These are phyloP conservation scores for Hemicrepidius hirtus DNA, from an alignment of 2,888 invertebrate species.

Conservation along the genomic window DNA sequence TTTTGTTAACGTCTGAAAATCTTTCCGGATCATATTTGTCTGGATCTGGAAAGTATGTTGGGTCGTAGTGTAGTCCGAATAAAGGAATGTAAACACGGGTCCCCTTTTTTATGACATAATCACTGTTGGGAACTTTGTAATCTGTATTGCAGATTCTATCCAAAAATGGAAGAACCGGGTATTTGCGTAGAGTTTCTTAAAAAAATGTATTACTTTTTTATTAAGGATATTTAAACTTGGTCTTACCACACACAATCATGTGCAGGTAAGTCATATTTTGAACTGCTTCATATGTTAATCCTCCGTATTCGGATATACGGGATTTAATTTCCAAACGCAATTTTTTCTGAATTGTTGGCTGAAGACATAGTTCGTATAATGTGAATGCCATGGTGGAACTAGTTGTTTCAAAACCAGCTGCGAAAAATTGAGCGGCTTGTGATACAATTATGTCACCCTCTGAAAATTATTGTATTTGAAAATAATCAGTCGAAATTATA, in stretches of 20 bases:
- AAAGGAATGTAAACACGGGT: constrained; percentile 66
- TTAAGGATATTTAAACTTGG: no score
- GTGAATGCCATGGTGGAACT: constrained; percentile 76
- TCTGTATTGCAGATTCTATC: constrained; percentile 62
- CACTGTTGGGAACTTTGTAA: constrained; percentile 61
- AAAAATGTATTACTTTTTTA: background rate
- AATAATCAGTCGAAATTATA: background rate
- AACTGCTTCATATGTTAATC: constrained; percentile 74
- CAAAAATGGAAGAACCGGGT: constrained; percentile 67
- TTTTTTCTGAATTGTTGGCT: constrained; percentile 74
- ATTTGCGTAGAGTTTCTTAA: constrained; percentile 56
- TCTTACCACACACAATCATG: constrained; percentile 75
- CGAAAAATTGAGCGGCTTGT: constrained; percentile 76
- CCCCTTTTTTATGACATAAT: constrained; percentile 65
- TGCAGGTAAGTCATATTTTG: constrained; percentile 76
- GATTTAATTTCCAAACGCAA: constrained; percentile 73
- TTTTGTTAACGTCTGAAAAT: constrained; percentile 62
- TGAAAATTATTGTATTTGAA: constrained; percentile 58
- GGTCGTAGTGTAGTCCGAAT: constrained; percentile 66
- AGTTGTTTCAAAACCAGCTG: constrained; percentile 78
- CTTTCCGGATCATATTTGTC: constrained; percentile 69
- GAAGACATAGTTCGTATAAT: constrained; percentile 74
- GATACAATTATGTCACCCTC: constrained; percentile 76
- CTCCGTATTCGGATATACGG: constrained; percentile 66
- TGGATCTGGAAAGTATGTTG: constrained; percentile 67